A percentile compares a stretch with the other conserved stretches of the same genome.
phyloP scores from a whole-genome alignment of 2,888 invertebrate species.

The Maniola hyperantus region DNA sequence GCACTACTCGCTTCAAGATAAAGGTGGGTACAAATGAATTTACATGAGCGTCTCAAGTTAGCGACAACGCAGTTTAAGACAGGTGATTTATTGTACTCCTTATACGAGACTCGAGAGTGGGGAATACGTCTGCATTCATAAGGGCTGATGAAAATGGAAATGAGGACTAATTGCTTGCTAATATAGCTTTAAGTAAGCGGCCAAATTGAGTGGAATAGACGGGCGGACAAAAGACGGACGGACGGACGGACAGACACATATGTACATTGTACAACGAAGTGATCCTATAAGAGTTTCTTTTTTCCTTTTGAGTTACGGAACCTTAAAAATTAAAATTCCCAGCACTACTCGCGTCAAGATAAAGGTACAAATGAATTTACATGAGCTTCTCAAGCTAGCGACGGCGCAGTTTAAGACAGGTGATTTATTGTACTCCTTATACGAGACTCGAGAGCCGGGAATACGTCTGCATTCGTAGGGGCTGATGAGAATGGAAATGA shows the following conservation, averaged over 20 bases:
- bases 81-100: slow-evolving; percentile 40
- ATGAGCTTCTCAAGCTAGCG: slow-evolving; percentile 51
- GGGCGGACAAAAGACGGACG: background rate
- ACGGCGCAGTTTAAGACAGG: slow-evolving; percentile 37
- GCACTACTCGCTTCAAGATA: slow-evolving; percentile 19
- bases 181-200: slow-evolving; percentile 6
- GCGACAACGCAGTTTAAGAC: slow-evolving; percentile 36
- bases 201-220: background rate
- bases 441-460: slow-evolving; percentile 18
- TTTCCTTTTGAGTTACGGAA: too few species aligned
- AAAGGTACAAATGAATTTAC: slow-evolving; percentile 48
- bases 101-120: slow-evolving; percentile 16
- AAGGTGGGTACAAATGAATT: slow-evolving; percentile 44
- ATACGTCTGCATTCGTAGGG: slow-evolving; percentile 26
- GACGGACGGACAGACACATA: too few species aligned
- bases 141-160: slow-evolving; percentile 27
- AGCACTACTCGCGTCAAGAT: slow-evolving; percentile 18
- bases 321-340: slow-evolving; percentile 20
- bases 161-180: slow-evolving; percentile 29
- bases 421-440: slow-evolving; percentile 39
- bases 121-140: slow-evolving; percentile 26
- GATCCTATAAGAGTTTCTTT: too few species aligned
- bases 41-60: slow-evolving; percentile 54
- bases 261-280: too few species aligned
- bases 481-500: slow-evolving; percentile 30